Conservation (phyloP, 2,113 vertebrate species). For the Shinisaurus crocodilurus region DNA sequence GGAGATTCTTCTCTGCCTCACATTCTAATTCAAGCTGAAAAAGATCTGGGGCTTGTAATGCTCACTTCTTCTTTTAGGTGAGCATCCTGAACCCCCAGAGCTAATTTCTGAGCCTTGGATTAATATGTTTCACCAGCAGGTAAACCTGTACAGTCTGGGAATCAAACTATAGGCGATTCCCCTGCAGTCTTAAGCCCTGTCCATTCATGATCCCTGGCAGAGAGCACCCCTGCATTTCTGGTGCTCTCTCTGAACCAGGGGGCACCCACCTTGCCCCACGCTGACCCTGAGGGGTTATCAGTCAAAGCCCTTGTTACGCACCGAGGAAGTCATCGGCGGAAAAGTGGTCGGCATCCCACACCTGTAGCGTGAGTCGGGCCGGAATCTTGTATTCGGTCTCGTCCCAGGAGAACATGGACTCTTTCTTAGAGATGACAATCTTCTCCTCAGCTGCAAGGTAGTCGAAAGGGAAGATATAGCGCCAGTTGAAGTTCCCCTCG, state of each 20-base stretch:
- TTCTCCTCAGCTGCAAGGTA: conserved; percentile 96
- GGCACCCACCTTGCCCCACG: neutral
- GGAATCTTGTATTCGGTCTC: conserved; percentile 99
- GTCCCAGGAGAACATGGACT: conserved; percentile 99
- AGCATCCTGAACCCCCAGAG: neutral
- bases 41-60: neutral
- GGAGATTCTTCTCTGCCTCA: neutral
- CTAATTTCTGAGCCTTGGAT: too few species aligned
- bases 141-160: neutral
- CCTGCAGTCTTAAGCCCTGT: neutral
- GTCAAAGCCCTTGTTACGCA: conserved; percentile 51
- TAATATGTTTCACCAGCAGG: neutral
- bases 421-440: conserved; percentile 98
- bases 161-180: neutral
- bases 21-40: neutral
- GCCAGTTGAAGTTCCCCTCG: conserved; percentile 99
- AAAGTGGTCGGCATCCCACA: conserved; percentile 99
- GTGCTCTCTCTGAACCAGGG: neutral
- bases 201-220: neutral
- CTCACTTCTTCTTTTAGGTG: neutral
- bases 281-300: neutral
- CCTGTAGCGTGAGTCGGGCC: conserved; percentile 93
- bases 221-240: neutral
- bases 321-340: conserved; percentile 96
- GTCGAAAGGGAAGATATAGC: conserved; percentile 95